phyloP scores from a whole-genome alignment of 1,140 invertebrate genomes.

The Ectropis grisescens region DNA sequence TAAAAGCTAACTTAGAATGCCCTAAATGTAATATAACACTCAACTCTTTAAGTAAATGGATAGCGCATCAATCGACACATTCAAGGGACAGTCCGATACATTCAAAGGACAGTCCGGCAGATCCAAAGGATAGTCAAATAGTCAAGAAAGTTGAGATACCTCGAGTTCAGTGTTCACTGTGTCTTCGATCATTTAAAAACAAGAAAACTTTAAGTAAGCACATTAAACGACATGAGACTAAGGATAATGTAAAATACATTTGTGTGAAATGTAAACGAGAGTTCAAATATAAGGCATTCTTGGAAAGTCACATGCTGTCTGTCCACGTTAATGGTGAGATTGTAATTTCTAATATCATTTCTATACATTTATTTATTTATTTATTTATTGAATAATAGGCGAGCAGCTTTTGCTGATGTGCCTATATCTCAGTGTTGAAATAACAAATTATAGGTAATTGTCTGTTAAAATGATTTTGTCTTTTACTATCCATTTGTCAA shows the following conservation, averaged over 20 bases:
- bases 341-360: too few relatives aligned
- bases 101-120: too few relatives aligned
- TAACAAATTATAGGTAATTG: too few relatives aligned
- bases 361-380: too few relatives aligned
- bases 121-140: too few relatives aligned
- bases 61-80: constrained; percentile 14
- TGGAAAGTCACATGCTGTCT: constrained; percentile 60
- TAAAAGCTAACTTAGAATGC: constrained; percentile 6
- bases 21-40: constrained; percentile 10
- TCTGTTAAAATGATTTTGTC: too few relatives aligned
- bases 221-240: constrained; percentile 52
- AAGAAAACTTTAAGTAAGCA: constrained; percentile 55
- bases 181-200: constrained; percentile 57
- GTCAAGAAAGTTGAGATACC: too few relatives aligned
- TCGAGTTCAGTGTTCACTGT: constrained; percentile 51
- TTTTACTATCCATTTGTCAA: too few relatives aligned
- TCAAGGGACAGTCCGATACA: neutral
- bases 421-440: too few relatives aligned
- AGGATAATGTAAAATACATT: constrained; percentile 29
- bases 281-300: constrained; percentile 54
- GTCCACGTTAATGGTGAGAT: constrained; percentile 47
- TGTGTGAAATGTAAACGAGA: constrained; percentile 56
- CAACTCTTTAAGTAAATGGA: constrained; percentile 13
- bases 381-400: too few relatives aligned
- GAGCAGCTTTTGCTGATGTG: too few relatives aligned